phyloP scores from a whole-genome alignment of 2,888 invertebrate species.

The Sialis fuliginosa region DNA sequence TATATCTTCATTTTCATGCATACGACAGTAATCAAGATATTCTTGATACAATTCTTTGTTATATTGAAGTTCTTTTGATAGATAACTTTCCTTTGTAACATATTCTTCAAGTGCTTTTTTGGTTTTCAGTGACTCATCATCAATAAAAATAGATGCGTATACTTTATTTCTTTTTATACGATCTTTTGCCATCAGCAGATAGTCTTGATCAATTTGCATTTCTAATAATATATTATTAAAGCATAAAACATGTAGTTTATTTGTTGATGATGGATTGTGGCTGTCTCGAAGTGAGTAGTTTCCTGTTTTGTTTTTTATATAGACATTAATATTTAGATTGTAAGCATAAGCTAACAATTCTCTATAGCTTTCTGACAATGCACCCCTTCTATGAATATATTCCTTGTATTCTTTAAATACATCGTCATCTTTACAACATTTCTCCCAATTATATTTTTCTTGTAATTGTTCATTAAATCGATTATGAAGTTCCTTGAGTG shows the following conservation, averaged over 20 bases:
- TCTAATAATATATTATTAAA: constrained; percentile 4
- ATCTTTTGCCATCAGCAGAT: constrained; percentile 7
- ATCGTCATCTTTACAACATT: constrained; percentile 5
- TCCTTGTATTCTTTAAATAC: constrained; percentile 7
- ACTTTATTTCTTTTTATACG: constrained; percentile 4
- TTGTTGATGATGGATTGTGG: constrained; percentile 8
- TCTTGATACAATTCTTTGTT: neutral
- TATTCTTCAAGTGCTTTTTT: no score
- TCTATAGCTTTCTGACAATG: constrained; percentile 8
- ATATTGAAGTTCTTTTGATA: no score
- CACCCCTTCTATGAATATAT: constrained; percentile 8
- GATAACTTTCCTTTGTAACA: no score
- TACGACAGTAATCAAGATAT: neutral
- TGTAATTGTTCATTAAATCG: neutral
- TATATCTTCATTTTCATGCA: constrained; percentile 5
- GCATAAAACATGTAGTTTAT: constrained; percentile 5
- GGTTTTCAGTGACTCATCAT: no score
- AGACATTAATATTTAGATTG: constrained; percentile 9
- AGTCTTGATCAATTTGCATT: constrained; percentile 8
- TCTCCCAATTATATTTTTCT: constrained; percentile 3
- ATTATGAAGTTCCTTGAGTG: neutral
- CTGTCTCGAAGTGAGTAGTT: constrained; percentile 3
- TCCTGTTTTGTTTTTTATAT: neutral
- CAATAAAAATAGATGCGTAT: constrained; percentile 1
- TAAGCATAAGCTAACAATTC: constrained; percentile 9